These are phyloP conservation scores for Macrosiphum euphorbiae DNA, from an alignment of 2,888 invertebrate genomes.

Conservation along the genomic window DNA sequence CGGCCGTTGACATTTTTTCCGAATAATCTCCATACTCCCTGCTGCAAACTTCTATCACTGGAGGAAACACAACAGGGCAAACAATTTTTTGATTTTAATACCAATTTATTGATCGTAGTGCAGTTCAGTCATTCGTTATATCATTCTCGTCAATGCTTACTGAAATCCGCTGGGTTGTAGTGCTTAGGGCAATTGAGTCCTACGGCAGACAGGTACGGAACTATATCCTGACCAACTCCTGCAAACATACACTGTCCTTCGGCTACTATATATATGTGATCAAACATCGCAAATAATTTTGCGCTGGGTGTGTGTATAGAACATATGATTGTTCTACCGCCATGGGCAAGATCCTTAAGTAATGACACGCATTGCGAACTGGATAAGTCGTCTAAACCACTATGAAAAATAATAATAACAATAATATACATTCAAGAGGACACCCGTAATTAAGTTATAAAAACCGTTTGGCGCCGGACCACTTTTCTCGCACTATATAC, in stretches of 20 bases:
- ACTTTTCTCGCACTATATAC: no score
- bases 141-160: slow-evolving; percentile 74
- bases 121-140: background rate
- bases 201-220: slow-evolving; percentile 84
- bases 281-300: slow-evolving; percentile 90
- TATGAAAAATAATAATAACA: slow-evolving; percentile 70
- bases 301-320: slow-evolving; percentile 98
- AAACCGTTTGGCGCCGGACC: no score
- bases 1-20: slow-evolving; percentile 78
- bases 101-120: background rate
- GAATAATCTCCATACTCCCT: slow-evolving; percentile 82
- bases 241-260: slow-evolving; percentile 92
- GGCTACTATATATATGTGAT: slow-evolving; percentile 90
- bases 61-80: slow-evolving; percentile 37
- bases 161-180: slow-evolving; percentile 96
- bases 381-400: slow-evolving; percentile 92
- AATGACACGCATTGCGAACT: slow-evolving; percentile 89
- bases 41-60: slow-evolving; percentile 85
- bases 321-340: slow-evolving; percentile 92
- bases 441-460: no score
- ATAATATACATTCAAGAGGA: background rate
- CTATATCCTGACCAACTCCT: slow-evolving; percentile 82
- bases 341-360: slow-evolving; percentile 85
- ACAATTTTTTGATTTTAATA: background rate
- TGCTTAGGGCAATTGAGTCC: slow-evolving; percentile 89